A percentile compares a stretch with the other conserved stretches of the same genome.
Evolutionary conservation across 2,797 vertebrate genomes (phyloP).

Genomic region (Capromys pilorides): DNA sequence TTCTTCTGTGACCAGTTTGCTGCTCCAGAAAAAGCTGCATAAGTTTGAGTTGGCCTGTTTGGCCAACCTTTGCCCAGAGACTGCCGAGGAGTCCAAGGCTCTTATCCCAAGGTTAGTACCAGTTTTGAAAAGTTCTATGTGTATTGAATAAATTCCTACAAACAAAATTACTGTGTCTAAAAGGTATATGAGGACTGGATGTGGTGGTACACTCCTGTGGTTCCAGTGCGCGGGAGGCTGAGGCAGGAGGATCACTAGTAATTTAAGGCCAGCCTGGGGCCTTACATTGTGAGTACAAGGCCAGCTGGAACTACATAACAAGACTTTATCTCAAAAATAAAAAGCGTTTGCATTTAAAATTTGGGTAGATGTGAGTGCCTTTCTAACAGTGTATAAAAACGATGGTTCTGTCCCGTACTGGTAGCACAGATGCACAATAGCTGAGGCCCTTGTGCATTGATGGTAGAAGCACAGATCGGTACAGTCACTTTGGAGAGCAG

Average conservation of each 20-base stretch:
- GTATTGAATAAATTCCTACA: slow-evolving; percentile 1
- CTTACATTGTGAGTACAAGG: neutral
- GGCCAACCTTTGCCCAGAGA: slow-evolving; percentile 97
- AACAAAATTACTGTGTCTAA: slow-evolving; percentile 5
- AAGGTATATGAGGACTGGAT: neutral
- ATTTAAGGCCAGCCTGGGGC: neutral
- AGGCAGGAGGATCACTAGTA: neutral
- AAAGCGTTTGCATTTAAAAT: neutral
- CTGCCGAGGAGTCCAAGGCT: slow-evolving; percentile 96
- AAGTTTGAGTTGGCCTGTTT: slow-evolving; percentile 97
- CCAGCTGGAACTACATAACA: neutral
- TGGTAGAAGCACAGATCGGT: neutral
- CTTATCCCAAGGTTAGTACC: slow-evolving; percentile 94
- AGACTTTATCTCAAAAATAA: neutral
- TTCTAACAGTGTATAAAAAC: neutral
- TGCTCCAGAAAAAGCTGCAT: slow-evolving; percentile 98
- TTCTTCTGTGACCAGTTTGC: slow-evolving; percentile 87
- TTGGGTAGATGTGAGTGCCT: neutral
- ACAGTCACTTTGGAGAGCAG: neutral
- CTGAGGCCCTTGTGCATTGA: neutral
- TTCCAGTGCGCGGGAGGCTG: neutral
- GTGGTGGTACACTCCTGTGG: neutral
- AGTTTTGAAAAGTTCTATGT: neutral
- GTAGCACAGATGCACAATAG: neutral
- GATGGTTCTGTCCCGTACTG: neutral